phyloP scores from a whole-genome alignment of 2,797 vertebrate genomes.

The Falco berigora region DNA sequence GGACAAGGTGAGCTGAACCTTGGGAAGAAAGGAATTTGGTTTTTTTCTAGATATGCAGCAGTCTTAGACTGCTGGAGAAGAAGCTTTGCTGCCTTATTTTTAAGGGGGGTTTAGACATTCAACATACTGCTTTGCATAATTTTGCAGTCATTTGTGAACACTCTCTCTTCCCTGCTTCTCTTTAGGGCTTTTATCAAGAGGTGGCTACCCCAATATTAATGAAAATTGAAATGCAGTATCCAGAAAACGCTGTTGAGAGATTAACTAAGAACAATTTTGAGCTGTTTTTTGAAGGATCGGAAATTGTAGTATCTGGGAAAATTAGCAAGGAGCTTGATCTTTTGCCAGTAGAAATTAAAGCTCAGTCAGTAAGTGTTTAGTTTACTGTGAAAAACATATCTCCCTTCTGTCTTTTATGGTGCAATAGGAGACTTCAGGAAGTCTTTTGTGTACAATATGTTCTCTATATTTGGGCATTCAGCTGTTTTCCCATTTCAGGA shows the following conservation, averaged over 20 bases:
- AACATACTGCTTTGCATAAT: background rate
- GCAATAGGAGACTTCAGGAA: background rate
- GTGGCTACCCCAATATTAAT: conserved; percentile 82
- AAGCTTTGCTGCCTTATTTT: background rate
- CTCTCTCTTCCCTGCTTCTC: background rate
- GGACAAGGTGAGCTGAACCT: background rate
- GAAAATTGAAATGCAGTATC: conserved; percentile 80
- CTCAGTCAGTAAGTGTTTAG: conserved; percentile 75
- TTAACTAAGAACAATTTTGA: conserved; percentile 80
- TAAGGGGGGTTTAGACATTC: background rate
- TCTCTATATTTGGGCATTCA: background rate
- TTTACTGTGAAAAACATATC: background rate
- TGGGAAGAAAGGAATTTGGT: background rate
- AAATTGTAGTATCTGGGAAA: conserved; percentile 86
- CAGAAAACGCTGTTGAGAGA: conserved; percentile 66
- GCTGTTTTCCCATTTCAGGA: background rate
- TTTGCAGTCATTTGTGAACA: background rate
- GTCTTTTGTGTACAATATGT: background rate
- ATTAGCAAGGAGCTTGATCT: conserved; percentile 69
- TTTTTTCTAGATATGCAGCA: background rate
- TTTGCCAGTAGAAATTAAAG: conserved; percentile 78
- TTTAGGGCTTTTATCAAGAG: conserved; percentile 86
- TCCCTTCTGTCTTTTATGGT: background rate
- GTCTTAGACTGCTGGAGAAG: background rate
- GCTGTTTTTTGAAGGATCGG: conserved; percentile 83